A percentile compares a stretch with the other conserved stretches of the same genome.
Conservation (phyloP, 1,140 invertebrate species). For the Brachionus angularis region DNA sequence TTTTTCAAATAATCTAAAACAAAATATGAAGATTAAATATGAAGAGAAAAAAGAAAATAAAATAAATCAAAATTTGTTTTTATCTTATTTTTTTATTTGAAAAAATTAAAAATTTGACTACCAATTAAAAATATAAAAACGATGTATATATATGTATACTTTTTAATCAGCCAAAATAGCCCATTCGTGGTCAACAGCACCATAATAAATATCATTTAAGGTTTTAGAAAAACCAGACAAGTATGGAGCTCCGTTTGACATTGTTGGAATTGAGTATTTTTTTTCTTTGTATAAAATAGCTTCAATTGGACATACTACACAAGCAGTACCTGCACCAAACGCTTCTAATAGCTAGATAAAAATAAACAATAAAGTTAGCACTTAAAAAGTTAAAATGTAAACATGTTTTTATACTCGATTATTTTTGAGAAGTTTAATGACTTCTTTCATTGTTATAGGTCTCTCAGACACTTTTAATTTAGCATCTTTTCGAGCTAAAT, state of each 20-base stretch:
- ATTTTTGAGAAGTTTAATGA: constrained; percentile 44
- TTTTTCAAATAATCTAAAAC: no score
- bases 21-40: no score
- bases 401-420: no score
- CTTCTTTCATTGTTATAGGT: constrained; percentile 67
- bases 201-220: constrained; percentile 75
- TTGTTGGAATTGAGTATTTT: constrained; percentile 61
- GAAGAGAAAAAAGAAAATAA: no score
- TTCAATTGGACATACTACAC: constrained; percentile 80
- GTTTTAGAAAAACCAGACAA: constrained; percentile 65
- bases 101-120: no score
- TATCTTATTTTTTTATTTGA: no score
- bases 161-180: constrained; percentile 54
- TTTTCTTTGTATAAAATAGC: constrained; percentile 67
- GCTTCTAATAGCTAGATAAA: constrained; percentile 77
- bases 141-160: no score
- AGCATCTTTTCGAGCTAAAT: constrained; percentile 75
- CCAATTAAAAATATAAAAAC: no score
- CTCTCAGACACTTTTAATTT: constrained; percentile 80
- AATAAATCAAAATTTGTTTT: no score
- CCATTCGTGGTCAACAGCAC: constrained; percentile 73
- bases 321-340: constrained; percentile 90
- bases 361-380: constrained; percentile 47
- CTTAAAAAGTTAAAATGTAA: not conserved
- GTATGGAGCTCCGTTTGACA: constrained; percentile 62